Conservation (phyloP, 2,113 vertebrate genomes). For the Crypturellus undulatus region DNA sequence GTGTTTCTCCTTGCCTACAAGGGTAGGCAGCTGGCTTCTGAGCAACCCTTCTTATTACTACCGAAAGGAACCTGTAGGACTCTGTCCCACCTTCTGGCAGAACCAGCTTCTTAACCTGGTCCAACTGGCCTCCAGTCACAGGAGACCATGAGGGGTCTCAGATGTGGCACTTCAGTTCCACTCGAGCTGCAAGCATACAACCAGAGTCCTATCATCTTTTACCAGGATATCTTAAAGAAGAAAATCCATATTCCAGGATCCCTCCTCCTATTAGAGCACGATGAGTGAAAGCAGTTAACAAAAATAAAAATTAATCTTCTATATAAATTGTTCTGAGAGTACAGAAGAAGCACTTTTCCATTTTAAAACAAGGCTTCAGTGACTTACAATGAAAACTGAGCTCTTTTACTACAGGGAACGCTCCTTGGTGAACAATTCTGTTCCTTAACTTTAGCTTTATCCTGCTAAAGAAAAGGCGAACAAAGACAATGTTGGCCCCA, state of each 20-base stretch:
- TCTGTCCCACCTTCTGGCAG: background rate
- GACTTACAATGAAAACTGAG: background rate
- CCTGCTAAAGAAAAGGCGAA: slow-evolving; percentile 12
- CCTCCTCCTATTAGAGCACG: background rate
- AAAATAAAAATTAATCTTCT: background rate
- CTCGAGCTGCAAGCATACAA: background rate
- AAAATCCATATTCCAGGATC: fast-evolving
- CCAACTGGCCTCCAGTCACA: background rate
- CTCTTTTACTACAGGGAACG: background rate
- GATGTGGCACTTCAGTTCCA: background rate
- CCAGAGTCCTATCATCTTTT: background rate
- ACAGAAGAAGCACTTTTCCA: background rate
- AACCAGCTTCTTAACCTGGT: background rate
- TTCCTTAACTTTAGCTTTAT: slow-evolving; percentile 2
- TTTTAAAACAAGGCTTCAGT: background rate
- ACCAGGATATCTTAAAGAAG: background rate
- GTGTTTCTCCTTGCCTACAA: fast-evolving
- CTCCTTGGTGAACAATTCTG: background rate
- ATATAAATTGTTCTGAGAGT: too few species aligned
- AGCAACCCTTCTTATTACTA: background rate
- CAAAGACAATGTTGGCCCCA: background rate
- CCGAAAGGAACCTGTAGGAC: background rate
- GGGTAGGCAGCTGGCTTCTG: background rate
- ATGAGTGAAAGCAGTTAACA: background rate
- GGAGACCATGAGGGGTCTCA: too few species aligned